phyloP scores from a whole-genome alignment of 2,888 invertebrate species.

The Atrina japonica region DNA sequence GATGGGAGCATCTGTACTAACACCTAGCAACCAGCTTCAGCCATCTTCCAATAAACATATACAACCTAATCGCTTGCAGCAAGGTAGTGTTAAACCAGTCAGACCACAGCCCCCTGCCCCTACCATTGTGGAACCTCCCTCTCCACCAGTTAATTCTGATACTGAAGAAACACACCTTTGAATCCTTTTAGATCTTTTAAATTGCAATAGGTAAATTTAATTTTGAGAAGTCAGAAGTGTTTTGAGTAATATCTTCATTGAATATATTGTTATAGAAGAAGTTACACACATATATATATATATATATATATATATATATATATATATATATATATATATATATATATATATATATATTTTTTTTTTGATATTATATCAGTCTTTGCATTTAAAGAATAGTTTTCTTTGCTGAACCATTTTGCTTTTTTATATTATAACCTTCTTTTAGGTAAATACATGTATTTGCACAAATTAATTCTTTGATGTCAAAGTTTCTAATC shows the following conservation, averaged over 20 bases:
- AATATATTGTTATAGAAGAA: too few species aligned
- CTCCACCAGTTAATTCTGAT: constrained; percentile 63
- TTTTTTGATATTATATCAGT: too few species aligned
- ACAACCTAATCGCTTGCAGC: constrained; percentile 56
- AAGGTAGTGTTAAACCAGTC: constrained; percentile 56
- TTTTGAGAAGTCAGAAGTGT: background rate
- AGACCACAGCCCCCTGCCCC: constrained; percentile 64
- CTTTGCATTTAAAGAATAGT: too few species aligned
- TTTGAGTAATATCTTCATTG: background rate
- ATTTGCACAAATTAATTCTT: too few species aligned
- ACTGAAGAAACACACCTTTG: constrained; percentile 72
- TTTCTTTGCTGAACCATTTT: too few species aligned
- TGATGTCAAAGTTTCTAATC: too few species aligned
- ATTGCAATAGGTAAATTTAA: background rate
- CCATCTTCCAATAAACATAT: constrained; percentile 43
- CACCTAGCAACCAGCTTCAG: constrained; percentile 15
- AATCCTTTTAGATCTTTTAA: constrained; percentile 33
- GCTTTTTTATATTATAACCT: too few species aligned
- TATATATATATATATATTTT: too few species aligned
- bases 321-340: too few species aligned
- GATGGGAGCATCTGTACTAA: constrained; percentile 25
- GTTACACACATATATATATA: too few species aligned
- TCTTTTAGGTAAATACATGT: too few species aligned
- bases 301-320: too few species aligned
- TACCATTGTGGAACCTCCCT: constrained; percentile 40